Percentiles rank a stretch among this genome's conserved stretches.
Conservation (phyloP, 2,888 invertebrate genomes). For the Hanleya hanleyi region DNA sequence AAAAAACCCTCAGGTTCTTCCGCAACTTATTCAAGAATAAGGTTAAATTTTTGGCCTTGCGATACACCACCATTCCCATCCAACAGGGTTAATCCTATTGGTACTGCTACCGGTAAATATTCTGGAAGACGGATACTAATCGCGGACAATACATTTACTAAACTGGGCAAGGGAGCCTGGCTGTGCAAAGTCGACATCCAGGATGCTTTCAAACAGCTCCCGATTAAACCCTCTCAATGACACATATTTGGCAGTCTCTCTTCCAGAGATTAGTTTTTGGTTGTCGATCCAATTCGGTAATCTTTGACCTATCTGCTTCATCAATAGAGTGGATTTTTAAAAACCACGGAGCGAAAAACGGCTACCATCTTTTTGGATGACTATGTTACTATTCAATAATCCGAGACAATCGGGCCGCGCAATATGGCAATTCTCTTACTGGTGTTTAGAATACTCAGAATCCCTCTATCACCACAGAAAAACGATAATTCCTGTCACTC, state of each 20-base stretch:
- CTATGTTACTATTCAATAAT: not conserved
- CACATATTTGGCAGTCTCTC: constrained; percentile 6
- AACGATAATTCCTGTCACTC: too few relatives aligned
- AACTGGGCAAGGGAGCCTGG: not conserved
- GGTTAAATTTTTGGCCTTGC: not conserved
- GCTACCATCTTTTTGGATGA: constrained; percentile 11
- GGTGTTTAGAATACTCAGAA: too few relatives aligned
- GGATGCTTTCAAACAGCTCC: constrained; percentile 17
- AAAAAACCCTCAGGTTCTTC: not conserved
- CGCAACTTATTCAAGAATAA: not conserved
- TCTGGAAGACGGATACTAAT: constrained; percentile 4
- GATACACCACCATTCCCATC: not conserved
- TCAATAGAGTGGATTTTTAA: not conserved
- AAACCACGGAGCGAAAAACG: not conserved
- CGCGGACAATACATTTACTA: not conserved
- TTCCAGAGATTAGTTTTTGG: not conserved
- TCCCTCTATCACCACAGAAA: too few relatives aligned
- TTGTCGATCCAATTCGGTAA: not conserved
- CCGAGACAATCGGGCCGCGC: not conserved
- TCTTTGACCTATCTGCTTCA: not conserved
- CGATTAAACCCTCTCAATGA: not conserved
- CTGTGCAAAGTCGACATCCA: too few relatives aligned
- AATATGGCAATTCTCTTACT: not conserved
- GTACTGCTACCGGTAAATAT: too few relatives aligned
- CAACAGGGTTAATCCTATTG: not conserved